Evolutionary conservation across 2,113 vertebrate species (phyloP), one percentile per base, ranked within the genome.

Genomic region (Merops nubicus): DNA sequence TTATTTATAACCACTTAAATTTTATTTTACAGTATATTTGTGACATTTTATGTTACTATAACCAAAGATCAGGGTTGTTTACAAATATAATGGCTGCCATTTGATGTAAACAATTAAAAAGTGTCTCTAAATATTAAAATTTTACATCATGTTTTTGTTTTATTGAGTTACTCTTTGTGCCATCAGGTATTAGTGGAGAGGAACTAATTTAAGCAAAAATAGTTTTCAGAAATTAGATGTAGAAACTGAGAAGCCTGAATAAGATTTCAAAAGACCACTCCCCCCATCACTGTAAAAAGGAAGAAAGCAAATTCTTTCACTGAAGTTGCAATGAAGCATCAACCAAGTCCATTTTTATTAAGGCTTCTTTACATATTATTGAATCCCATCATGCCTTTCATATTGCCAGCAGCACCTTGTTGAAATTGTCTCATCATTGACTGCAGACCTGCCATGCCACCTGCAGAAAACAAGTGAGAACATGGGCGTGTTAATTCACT

Each of bases 331-430:
- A 97, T 50, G 87, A 96, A 96, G 82, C 93, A 81, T 97, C 95
- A 97, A 92, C 89, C 87, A 96, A 96, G 95, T 98, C 97, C 96
- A 92, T 96, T 97, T 98, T 89, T 96, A 96, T 97, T 98, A 99
- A 98, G 98, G 98, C 93, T 96, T 87, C 97, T 99, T 98, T 98
- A 99, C 99, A 99, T 99, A 96, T 99, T 99, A 98, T 99, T 99
- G 97, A 99, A 99, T 98, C 99, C 99, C 99, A 99, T 99, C 99
- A 99, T 99, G 98, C 99, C 99, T 98, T 99, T 99, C 99, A 99
- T 99, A 97, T 99, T 99, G 54, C 99, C 99, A 63, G 99, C 99
- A 33, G 99, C 99, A 91, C 99, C 99, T 97, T 99, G 99, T 96
- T 99, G 99, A 97, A 99, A 99, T 56, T 99, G 99, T 85, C 99